Conservation (phyloP, 2,113 vertebrate species). For the Etheostoma cragini region DNA sequence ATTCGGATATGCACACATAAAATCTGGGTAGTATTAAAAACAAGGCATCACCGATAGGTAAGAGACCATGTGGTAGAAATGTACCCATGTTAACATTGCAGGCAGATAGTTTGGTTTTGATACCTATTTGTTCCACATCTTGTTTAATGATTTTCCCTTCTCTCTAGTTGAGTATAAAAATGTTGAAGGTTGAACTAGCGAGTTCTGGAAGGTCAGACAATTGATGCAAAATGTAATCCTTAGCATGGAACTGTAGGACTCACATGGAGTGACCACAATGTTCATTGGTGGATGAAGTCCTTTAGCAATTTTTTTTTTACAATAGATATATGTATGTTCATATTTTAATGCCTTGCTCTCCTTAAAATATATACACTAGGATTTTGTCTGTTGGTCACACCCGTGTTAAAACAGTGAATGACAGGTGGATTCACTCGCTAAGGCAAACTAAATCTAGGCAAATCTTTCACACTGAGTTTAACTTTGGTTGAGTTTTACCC, state of each 20-base stretch:
- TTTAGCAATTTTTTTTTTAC: neutral
- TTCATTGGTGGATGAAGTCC: neutral
- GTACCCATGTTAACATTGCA: neutral
- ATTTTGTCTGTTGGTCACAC: neutral
- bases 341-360: neutral
- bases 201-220: neutral
- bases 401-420: neutral
- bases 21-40: neutral
- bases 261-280: neutral
- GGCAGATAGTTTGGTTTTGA: neutral
- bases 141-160: neutral
- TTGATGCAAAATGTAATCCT: neutral
- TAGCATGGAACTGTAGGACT: neutral
- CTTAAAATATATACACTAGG: neutral
- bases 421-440: neutral
- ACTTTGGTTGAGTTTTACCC: neutral
- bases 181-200: neutral
- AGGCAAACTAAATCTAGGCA: neutral
- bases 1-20: neutral
- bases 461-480: neutral
- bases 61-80: neutral
- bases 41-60: neutral
- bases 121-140: neutral
- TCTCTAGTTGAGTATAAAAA: neutral
- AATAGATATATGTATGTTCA: neutral